These are phyloP conservation scores for Diadophis punctatus DNA, from an alignment of 2,113 vertebrate genomes.

Conservation along the genomic window DNA sequence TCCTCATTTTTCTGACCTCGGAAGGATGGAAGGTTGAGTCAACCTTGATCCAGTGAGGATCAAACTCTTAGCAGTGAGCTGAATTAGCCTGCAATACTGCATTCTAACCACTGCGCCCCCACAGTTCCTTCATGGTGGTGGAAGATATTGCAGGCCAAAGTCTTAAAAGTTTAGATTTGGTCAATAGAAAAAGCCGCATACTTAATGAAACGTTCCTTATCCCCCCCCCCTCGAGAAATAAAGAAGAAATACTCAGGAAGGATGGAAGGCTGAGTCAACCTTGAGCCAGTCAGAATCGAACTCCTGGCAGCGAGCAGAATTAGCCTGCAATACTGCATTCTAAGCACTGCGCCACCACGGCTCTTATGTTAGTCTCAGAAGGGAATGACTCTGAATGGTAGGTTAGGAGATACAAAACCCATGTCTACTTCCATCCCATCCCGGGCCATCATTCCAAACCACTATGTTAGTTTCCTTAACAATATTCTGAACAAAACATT, in stretches of 20 bases:
- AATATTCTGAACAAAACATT: neutral
- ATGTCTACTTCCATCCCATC: neutral
- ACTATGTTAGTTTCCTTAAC: neutral
- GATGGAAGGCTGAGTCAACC: neutral
- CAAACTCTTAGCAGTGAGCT: neutral
- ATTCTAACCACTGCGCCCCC: neutral
- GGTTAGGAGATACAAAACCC: neutral
- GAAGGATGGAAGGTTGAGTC: neutral
- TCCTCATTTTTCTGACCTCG: neutral
- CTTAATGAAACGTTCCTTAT: neutral
- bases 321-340: neutral
- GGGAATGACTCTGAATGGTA: neutral
- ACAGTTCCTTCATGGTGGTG: neutral
- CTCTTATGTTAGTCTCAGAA: neutral
- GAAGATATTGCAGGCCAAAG: neutral
- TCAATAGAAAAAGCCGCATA: neutral
- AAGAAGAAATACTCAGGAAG: neutral
- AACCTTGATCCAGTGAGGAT: neutral
- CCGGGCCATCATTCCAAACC: neutral
- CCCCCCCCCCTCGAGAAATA: neutral
- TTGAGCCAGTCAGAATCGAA: neutral
- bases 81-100: neutral
- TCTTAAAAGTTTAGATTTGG: neutral
- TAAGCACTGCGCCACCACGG: neutral
- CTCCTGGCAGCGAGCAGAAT: neutral